phyloP scores from a whole-genome alignment of 35 echinoderm and acorn worm species.

The Stichopus chloronotus region DNA sequence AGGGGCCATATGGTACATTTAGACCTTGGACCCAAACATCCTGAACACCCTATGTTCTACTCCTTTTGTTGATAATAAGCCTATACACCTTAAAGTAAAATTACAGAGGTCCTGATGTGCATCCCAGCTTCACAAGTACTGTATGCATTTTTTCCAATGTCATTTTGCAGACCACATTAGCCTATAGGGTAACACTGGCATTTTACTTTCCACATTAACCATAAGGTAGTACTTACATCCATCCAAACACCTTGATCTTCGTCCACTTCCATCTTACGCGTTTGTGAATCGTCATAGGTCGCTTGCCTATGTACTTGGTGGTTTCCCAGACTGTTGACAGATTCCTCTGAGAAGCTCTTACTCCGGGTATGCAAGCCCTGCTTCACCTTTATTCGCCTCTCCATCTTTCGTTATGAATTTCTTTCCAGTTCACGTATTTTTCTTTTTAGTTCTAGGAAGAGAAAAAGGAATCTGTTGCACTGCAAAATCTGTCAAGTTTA shows the following conservation, averaged over 20 bases:
- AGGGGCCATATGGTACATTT: too few species aligned
- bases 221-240: neutral
- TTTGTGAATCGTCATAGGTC: slow-evolving; percentile 16
- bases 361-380: slow-evolving; percentile 18
- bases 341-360: slow-evolving; percentile 8
- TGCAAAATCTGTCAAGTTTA: neutral
- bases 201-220: too few species aligned
- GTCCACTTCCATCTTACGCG: slow-evolving; percentile 16
- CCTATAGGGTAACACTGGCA: too few species aligned
- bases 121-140: too few species aligned
- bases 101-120: too few species aligned
- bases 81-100: too few species aligned
- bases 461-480: neutral
- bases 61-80: too few species aligned
- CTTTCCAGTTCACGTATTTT: neutral
- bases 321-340: neutral
- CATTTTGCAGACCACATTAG: too few species aligned
- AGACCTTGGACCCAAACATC: too few species aligned
- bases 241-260: slow-evolving; percentile 25
- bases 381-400: slow-evolving; percentile 32
- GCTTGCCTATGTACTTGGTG: neutral
- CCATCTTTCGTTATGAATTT: neutral
- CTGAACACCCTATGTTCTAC: too few species aligned
- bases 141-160: too few species aligned
- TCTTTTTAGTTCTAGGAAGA: neutral